phyloP scores from a whole-genome alignment of 2,113 vertebrate genomes.

The Solea senegalensis region DNA sequence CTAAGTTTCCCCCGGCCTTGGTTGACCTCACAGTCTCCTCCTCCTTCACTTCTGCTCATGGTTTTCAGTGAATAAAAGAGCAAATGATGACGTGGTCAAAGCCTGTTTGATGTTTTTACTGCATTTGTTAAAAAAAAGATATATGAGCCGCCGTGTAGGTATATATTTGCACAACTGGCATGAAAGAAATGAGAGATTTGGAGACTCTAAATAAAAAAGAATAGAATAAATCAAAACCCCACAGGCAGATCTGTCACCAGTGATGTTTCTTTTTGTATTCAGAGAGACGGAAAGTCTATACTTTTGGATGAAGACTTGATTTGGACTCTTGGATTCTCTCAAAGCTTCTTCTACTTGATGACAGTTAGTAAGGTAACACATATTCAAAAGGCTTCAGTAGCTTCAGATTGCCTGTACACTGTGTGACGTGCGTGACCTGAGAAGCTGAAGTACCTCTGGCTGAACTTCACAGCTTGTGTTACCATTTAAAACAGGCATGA shows the following conservation, averaged over 20 bases:
- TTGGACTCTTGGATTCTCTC: neutral
- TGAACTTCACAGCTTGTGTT: constrained; percentile 57
- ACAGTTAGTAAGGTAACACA: neutral
- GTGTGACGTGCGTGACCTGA: constrained; percentile 19
- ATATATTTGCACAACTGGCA: too few species aligned
- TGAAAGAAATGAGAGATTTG: neutral
- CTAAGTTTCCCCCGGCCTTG: too few species aligned
- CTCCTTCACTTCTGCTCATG: too few species aligned
- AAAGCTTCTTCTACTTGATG: neutral
- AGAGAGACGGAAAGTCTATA: neutral
- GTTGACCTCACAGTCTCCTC: too few species aligned
- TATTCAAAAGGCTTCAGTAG: neutral
- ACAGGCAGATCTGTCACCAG: neutral
- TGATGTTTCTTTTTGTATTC: neutral
- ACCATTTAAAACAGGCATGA: constrained; percentile 49
- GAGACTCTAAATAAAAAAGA: neutral
- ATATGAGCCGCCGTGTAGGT: too few species aligned
- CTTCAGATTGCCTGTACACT: constrained; percentile 2
- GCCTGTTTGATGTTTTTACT: neutral
- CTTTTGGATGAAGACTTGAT: neutral
- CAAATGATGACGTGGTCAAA: neutral
- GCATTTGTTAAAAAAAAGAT: too few species aligned
- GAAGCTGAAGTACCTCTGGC: constrained; percentile 53
- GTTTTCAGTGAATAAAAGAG: neutral
- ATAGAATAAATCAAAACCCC: too few species aligned